These are phyloP conservation scores for Enteromius fasciolatus DNA, from an alignment of 2,797 vertebrate species.

Conservation along the genomic window DNA sequence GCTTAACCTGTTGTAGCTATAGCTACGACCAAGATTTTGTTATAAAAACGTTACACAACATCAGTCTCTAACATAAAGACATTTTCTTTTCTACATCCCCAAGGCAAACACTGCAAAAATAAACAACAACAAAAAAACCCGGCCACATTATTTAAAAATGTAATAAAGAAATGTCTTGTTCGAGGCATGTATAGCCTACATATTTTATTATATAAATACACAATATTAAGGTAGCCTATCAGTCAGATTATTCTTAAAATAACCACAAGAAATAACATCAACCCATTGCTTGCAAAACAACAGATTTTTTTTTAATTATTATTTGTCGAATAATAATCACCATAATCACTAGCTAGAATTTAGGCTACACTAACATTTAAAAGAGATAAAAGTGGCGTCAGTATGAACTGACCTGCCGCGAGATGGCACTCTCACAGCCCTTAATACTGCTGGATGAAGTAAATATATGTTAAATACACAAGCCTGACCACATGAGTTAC, in stretches of 20 bases:
- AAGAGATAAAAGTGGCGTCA: not conserved
- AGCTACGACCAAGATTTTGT: not conserved
- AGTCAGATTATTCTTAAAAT: not conserved
- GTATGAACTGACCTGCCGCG: slow-evolving; percentile 49
- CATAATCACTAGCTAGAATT: not conserved
- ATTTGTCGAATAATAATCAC: not conserved
- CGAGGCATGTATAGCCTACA: not conserved
- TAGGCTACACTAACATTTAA: not conserved
- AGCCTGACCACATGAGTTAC: slow-evolving; percentile 50
- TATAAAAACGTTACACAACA: not conserved
- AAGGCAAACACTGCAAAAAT: not conserved
- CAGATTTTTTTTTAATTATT: not conserved
- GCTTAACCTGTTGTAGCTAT: not conserved
- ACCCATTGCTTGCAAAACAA: not conserved
- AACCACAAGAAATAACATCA: not conserved
- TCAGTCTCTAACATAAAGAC: not conserved
- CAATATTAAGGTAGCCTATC: not conserved
- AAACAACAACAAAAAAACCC: no score
- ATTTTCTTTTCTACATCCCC: not conserved
- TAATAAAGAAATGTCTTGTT: not conserved
- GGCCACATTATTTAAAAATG: not conserved
- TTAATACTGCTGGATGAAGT: slow-evolving; percentile 9
- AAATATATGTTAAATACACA: slow-evolving; percentile 43
- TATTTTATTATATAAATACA: not conserved
- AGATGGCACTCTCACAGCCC: slow-evolving; percentile 67